Evolutionary conservation across 1,140 invertebrate species (phyloP).

Genomic region (Zaprionus taronus): DNA sequence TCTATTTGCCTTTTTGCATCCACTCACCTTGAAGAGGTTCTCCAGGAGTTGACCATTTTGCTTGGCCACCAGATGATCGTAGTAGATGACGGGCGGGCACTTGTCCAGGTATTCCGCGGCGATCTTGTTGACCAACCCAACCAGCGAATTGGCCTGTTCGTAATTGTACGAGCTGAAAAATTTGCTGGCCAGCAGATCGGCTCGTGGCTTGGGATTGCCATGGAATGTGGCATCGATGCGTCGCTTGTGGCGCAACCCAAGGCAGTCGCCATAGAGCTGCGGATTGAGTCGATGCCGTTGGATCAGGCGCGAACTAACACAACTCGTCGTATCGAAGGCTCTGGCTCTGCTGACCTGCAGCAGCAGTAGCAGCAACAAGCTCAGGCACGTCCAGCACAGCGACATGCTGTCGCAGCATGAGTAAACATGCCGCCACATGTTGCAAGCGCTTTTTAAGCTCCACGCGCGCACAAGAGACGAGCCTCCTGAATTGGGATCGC

Average conservation of each 20-base stretch:
- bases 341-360: too few species aligned
- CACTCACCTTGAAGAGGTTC: slow-evolving; percentile 85
- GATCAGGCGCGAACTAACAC: slow-evolving; percentile 64
- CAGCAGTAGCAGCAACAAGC: slow-evolving; percentile 1
- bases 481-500: neutral
- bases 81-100: slow-evolving; percentile 87
- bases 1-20: neutral
- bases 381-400: slow-evolving; percentile 13
- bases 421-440: slow-evolving; percentile 3
- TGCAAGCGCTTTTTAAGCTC: slow-evolving; percentile 8
- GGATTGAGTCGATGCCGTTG: slow-evolving; percentile 58
- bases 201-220: slow-evolving; percentile 86
- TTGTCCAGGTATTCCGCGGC: slow-evolving; percentile 86
- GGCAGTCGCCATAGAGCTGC: slow-evolving; percentile 46
- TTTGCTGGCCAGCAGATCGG: slow-evolving; percentile 85
- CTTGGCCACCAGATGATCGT: slow-evolving; percentile 86
- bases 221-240: slow-evolving; percentile 84
- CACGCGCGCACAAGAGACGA: neutral
- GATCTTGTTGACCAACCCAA: slow-evolving; percentile 86
- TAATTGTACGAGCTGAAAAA: slow-evolving; percentile 80
- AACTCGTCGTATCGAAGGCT: slow-evolving; percentile 1
- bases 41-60: slow-evolving; percentile 86
- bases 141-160: slow-evolving; percentile 86
- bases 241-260: slow-evolving; percentile 40
- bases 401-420: slow-evolving; percentile 22